A percentile compares a stretch with the other conserved stretches of the same genome.
phyloP scores from a whole-genome alignment of 2,888 invertebrate species.

The Ferrisia virgata region DNA sequence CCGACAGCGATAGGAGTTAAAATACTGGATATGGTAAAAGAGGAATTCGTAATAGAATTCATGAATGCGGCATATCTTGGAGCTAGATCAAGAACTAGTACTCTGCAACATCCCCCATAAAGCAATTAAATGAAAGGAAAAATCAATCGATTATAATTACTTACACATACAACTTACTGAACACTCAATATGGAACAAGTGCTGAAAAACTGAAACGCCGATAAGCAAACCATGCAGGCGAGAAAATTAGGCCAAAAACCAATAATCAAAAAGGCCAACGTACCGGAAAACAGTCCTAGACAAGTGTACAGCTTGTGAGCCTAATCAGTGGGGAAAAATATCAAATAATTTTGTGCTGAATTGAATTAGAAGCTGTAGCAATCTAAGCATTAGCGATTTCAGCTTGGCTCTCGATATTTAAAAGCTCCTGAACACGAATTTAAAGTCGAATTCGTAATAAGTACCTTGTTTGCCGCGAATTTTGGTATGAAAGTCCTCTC shows the following conservation, averaged over 20 bases:
- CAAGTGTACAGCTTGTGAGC: neutral
- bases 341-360: no score
- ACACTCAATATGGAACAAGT: neutral
- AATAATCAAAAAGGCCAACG: neutral
- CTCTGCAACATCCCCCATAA: neutral
- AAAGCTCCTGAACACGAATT: no score
- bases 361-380: no score
- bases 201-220: neutral
- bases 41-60: neutral
- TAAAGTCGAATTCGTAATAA: no score
- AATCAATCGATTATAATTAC: neutral
- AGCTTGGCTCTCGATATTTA: no score
- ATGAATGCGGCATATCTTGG: neutral
- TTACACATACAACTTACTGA: neutral
- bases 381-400: no score
- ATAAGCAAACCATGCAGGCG: neutral
- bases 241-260: neutral
- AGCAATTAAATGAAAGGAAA: neutral
- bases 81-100: neutral
- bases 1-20: neutral
- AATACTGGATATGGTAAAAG: neutral
- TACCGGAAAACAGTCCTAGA: neutral
- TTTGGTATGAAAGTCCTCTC: no score
- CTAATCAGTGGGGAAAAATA: neutral
- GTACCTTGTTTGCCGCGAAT: no score